Percentiles rank a stretch among this genome's conserved stretches.
These are phyloP conservation scores for Battus philenor DNA, from an alignment of 1,140 invertebrate species.

Conservation along the genomic window DNA sequence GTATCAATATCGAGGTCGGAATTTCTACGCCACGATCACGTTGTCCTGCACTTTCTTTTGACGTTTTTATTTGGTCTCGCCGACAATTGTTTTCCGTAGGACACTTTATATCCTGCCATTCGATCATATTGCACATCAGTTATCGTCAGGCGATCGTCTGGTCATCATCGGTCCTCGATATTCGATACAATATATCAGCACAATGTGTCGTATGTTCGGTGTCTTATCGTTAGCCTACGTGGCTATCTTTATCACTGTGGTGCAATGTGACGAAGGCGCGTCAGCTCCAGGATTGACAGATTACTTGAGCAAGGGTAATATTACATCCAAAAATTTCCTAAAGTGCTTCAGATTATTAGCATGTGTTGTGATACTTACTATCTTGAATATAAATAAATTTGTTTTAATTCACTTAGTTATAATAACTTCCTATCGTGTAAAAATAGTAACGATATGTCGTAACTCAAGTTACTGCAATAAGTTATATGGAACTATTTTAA, in stretches of 20 bases:
- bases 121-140: constrained; percentile 55
- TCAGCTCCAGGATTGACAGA: constrained; percentile 29
- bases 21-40: constrained; percentile 63
- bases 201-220: constrained; percentile 61
- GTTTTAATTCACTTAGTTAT: too few species aligned
- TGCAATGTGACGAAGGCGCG: constrained; percentile 45
- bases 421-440: too few species aligned
- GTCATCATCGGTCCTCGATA: constrained; percentile 35
- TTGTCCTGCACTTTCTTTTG: constrained; percentile 68
- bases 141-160: constrained; percentile 39
- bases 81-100: constrained; percentile 58
- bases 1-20: constrained; percentile 49
- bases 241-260: constrained; percentile 47
- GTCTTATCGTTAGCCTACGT: constrained; percentile 49
- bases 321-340: too few species aligned
- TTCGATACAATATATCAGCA: constrained; percentile 19
- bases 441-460: too few species aligned
- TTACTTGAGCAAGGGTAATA: constrained; percentile 47
- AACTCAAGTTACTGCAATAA: too few species aligned
- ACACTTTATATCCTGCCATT: constrained; percentile 69
- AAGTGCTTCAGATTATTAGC: too few species aligned
- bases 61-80: constrained; percentile 54
- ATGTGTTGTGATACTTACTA: too few species aligned
- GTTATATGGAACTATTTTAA: too few species aligned
- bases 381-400: too few species aligned